Percentiles rank a stretch among this genome's conserved stretches.
Conservation (phyloP, 1,140 invertebrate species). For the Hyphantria cunea region DNA sequence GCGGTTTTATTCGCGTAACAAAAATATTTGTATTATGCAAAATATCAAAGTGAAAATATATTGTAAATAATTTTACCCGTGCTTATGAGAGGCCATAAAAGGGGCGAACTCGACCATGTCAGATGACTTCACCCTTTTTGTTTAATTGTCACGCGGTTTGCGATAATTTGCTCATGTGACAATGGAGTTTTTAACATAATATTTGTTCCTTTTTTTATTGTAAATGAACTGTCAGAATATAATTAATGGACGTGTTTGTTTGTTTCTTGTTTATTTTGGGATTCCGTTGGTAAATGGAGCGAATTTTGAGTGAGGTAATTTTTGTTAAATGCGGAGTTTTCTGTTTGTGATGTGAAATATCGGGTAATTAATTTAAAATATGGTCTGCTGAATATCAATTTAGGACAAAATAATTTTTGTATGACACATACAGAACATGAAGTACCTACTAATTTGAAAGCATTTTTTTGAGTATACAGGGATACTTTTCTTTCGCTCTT, state of each 20-base stretch:
- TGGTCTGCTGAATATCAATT: too few relatives aligned
- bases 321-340: not conserved
- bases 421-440: too few relatives aligned
- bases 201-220: constrained; percentile 9
- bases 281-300: constrained; percentile 2
- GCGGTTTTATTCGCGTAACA: too few relatives aligned
- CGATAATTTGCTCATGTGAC: not conserved
- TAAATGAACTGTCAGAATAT: constrained; percentile 20
- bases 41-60: too few relatives aligned
- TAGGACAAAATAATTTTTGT: too few relatives aligned
- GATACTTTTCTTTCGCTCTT: too few relatives aligned
- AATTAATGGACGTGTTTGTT: constrained; percentile 19
- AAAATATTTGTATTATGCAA: too few relatives aligned
- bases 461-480: too few relatives aligned
- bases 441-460: too few relatives aligned
- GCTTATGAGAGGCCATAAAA: too few relatives aligned
- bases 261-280: constrained; percentile 5
- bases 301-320: not conserved
- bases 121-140: constrained; percentile 2
- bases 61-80: too few relatives aligned
- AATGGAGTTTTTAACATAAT: constrained; percentile 2
- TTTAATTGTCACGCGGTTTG: constrained; percentile 1
- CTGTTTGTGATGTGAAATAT: constrained; percentile 5
- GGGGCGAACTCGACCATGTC: not conserved
- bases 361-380: too few relatives aligned